Base-by-base conservation (phyloP, 2,888 invertebrate species). In the Sesia apiformis region DNA sequence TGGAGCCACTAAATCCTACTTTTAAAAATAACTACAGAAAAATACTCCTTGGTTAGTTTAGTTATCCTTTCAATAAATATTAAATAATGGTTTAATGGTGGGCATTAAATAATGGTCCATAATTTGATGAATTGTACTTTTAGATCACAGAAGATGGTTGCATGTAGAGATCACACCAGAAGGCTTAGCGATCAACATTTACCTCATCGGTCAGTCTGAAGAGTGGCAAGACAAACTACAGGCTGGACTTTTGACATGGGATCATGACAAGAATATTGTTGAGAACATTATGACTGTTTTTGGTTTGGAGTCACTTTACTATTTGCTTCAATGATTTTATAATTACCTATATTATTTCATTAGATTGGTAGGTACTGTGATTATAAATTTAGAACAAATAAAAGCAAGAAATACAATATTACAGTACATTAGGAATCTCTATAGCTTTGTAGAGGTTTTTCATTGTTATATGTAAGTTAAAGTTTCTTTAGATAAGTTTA, bases 201-300 rank as follows among this genome's bases (percentile, higher is more conserved):
- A 82, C 60, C 66, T 87, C 6, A 63, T 87, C 41, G 84, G 85
- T n/a, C 74, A 84, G 54, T 76, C 80, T 3, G 77, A 76, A 23
- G 51, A 62, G 5, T 81, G 78, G 82, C 72, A 79, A 51, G 72
- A 78, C 49, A 83, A 81, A 61, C 59, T 87, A 53, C 80, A 87
- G 60, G 58, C 62, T 38, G 79, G 82, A 3, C 69, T 87, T 4
- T 58, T 80, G 3, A 62, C 61, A 50, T 88, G 88, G 88, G 84
- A 88, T 58, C 81, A 85, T 76, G 86, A 87, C 59, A 78, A 74
- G 63, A 73, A 78, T 57, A 84, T 88, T 63, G 76, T 84, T 41
- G 78, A 80, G 7, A 88, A 88, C 59, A 77, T 87, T 40, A 69
- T 73, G 65, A 58, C 56, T 53, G 71, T 82, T 54, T 84, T 86